Conservation (phyloP, 2,797 vertebrate genomes). For the Tapirus indicus region DNA sequence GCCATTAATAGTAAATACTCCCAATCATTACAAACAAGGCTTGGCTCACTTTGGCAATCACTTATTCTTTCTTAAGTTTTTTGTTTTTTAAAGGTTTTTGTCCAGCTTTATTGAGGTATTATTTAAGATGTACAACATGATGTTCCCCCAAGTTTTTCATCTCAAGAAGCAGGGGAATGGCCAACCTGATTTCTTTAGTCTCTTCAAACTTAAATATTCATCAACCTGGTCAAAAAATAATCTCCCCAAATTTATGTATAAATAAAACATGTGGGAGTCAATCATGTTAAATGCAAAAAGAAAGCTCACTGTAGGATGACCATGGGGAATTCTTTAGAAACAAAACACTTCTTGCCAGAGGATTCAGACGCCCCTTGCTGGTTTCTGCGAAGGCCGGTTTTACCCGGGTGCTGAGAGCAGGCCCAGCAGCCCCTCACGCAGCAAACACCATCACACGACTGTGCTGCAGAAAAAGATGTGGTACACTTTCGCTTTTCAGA, state of each 20-base stretch:
- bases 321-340: not conserved
- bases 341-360: not conserved
- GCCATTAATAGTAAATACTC: constrained; percentile 1
- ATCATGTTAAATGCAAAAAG: not conserved
- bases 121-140: not conserved
- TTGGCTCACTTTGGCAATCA: not conserved
- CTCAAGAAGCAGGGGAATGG: not conserved
- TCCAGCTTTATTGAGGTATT: not conserved
- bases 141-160: not conserved
- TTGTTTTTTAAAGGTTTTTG: not conserved
- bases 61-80: not conserved
- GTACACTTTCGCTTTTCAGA: not conserved
- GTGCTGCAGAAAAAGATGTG: not conserved
- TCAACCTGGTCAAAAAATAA: not conserved
- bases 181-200: not conserved
- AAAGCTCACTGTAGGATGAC: not conserved
- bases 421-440: not conserved
- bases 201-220: not conserved
- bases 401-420: not conserved
- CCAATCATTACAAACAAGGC: not conserved
- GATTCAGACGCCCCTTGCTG: not conserved
- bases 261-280: constrained; percentile 10
- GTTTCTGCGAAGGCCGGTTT: not conserved
- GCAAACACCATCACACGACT: not conserved
- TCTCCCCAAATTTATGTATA: not conserved